Evolutionary conservation across 2,113 vertebrate species (phyloP).

Genomic region (Pelmatolapia mariae): DNA sequence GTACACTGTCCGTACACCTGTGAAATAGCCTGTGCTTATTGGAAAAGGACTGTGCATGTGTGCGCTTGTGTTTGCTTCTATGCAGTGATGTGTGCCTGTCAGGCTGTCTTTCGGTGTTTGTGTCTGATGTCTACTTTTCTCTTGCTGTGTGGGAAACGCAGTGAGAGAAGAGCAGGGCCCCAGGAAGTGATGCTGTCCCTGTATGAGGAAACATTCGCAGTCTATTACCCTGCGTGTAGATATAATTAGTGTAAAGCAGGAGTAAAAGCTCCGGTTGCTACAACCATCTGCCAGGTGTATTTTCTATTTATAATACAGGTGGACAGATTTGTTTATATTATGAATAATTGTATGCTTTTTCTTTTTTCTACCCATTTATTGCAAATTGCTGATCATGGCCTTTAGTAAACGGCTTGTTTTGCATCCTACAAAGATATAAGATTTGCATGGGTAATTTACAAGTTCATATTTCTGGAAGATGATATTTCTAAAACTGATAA

Average conservation of each 20-base stretch:
- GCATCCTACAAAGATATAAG: background rate
- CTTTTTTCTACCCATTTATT: background rate
- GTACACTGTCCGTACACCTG: conserved; percentile 13
- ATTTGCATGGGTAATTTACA: background rate
- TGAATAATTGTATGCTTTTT: background rate
- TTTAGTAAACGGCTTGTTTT: background rate
- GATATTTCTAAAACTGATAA: background rate
- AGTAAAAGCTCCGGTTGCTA: conserved; percentile 36
- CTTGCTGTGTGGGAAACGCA: background rate
- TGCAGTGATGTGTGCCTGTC: conserved; percentile 39
- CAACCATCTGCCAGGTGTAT: conserved; percentile 62
- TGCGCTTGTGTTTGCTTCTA: background rate
- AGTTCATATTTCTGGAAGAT: background rate
- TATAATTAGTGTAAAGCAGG: conserved; percentile 59
- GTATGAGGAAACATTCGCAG: conserved; percentile 56
- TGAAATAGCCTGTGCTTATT: conserved; percentile 39
- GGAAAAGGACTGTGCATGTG: background rate
- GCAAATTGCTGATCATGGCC: background rate
- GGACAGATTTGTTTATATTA: conserved; percentile 22
- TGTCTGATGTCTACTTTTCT: conserved; percentile 25
- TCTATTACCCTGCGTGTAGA: conserved; percentile 66
- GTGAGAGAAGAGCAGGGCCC: background rate
- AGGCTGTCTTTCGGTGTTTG: conserved; percentile 25
- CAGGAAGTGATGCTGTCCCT: conserved; percentile 43
- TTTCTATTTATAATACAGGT: conserved; percentile 25